These are phyloP conservation scores for Thinocorus orbignyianus DNA, from an alignment of 2,113 vertebrate species.

Conservation along the genomic window DNA sequence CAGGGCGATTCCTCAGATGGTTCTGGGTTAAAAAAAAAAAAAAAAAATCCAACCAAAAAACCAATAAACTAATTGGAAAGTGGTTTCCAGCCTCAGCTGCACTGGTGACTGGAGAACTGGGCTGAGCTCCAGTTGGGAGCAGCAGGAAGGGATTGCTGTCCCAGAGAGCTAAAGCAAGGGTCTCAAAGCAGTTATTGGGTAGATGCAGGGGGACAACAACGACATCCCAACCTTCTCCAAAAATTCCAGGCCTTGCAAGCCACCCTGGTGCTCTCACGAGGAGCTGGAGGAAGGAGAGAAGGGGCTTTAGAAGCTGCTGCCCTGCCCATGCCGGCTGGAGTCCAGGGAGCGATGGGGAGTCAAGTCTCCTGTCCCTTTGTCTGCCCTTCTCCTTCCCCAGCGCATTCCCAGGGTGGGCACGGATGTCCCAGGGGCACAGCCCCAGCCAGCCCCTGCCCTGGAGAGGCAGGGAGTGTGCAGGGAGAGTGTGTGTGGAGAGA, in stretches of 20 bases:
- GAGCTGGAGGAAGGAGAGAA: rapidly evolving
- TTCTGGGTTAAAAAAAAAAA: background rate
- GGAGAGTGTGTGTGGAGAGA: background rate
- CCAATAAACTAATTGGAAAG: background rate
- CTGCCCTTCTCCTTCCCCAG: background rate
- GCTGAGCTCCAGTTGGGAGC: rapidly evolving
- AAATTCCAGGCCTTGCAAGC: background rate
- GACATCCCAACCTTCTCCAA: too few relatives aligned
- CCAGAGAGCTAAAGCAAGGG: rapidly evolving
- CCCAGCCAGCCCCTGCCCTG: too few relatives aligned
- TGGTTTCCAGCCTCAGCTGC: background rate
- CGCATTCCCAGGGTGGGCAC: rapidly evolving
- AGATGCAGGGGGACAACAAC: background rate
- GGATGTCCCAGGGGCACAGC: rapidly evolving
- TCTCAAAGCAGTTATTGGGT: too few relatives aligned
- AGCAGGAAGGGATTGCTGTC: background rate
- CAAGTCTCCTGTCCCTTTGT: background rate
- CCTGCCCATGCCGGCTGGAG: background rate
- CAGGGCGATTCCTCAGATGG: rapidly evolving
- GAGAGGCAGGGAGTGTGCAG: background rate
- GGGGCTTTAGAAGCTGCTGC: too few relatives aligned
- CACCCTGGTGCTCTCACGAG: background rate
- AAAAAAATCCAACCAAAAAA: background rate
- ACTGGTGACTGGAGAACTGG: rapidly evolving
- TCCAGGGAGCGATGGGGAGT: background rate